These are phyloP conservation scores for Oreamnos americanus DNA, from an alignment of 2,113 vertebrate species.

Conservation along the genomic window DNA sequence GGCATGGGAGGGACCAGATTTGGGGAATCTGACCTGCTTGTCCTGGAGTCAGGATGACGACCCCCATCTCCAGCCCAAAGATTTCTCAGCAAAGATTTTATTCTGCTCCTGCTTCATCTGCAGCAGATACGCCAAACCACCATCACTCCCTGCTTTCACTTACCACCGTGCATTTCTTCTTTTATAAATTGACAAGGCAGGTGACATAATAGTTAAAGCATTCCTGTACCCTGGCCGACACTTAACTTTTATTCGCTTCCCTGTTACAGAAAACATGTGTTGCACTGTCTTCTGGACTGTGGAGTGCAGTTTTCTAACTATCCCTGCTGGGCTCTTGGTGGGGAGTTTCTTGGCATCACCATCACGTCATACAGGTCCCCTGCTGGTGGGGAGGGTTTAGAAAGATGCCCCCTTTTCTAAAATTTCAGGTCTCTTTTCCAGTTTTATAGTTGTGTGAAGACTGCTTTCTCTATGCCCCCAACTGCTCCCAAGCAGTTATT, in stretches of 20 bases:
- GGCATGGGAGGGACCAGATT: rapidly evolving
- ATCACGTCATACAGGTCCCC: background rate
- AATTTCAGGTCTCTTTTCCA: constrained; percentile 65
- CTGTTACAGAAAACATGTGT: constrained; percentile 47
- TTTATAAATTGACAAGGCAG: constrained; percentile 42
- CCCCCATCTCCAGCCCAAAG: background rate
- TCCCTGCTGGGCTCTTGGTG: constrained; percentile 17
- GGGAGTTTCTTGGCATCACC: background rate
- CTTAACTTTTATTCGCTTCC: constrained; percentile 43
- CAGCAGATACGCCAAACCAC: background rate
- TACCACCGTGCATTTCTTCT: background rate
- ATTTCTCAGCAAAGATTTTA: background rate
- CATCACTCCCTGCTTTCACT: background rate
- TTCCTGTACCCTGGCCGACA: background rate
- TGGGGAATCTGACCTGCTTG: background rate
- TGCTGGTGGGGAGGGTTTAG: constrained; percentile 22
- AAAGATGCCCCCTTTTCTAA: constrained; percentile 49
- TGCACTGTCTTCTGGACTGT: constrained; percentile 20
- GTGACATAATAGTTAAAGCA: constrained; percentile 60
- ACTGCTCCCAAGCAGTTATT: constrained; percentile 65
- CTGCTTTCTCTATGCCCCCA: constrained; percentile 50
- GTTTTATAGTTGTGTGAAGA: constrained; percentile 70
- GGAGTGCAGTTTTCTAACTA: constrained; percentile 18
- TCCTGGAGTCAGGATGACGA: background rate
- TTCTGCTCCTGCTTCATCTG: background rate